Base-by-base conservation (phyloP, 2,888 invertebrate genomes). In the Ernsta delagoae region DNA sequence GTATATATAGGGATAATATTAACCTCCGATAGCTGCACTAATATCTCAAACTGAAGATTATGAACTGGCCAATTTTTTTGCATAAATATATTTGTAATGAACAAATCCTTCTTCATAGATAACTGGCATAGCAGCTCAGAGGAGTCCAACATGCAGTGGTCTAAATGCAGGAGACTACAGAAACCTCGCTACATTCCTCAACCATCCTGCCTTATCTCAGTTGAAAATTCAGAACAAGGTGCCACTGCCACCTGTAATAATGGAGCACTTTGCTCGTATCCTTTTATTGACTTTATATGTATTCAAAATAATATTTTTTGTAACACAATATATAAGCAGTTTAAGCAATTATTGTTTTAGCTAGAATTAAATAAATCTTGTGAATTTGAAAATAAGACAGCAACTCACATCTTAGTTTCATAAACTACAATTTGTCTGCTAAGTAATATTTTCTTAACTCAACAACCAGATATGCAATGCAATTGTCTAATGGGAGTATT, bases 401-500 rank as follows among this genome's bases (percentile, higher is more conserved):
- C 24, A 24, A 24, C 24, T 24, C 24, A 24, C 24, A 24, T 24
- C 1, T 24, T 24, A 24, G 24, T 24, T 24, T 24, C 24, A 24
- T 24, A 24, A 24, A 24, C 24, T 24, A 24, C 24, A 24, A 24
- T 1, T 24, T 24, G 24, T 1, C 24, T 24, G 24, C 43, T 43
- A 9, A 5, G 24, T 5, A 53, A 4, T 45, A 34, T 34, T 63
- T 56, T 12, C 39, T 68, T 64, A 64, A 64, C 0, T 11, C 3
- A 4, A 8, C 31, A 43, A 45, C 56, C 86, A 98, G 98, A 98
- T 91, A 97, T 99, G 95, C 98, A 98, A 90, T 98, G 98, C 77
- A 98, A 98, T 83, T 99, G 98, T 84, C 96, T 97, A 94, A 99
- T 99, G 98, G 99, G 99, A 3, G 93, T 99, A 7, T 99, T 99